A percentile compares a stretch with the other conserved stretches of the same genome.
Conservation (phyloP, 1,140 invertebrate species). For the Myzus persicae region DNA sequence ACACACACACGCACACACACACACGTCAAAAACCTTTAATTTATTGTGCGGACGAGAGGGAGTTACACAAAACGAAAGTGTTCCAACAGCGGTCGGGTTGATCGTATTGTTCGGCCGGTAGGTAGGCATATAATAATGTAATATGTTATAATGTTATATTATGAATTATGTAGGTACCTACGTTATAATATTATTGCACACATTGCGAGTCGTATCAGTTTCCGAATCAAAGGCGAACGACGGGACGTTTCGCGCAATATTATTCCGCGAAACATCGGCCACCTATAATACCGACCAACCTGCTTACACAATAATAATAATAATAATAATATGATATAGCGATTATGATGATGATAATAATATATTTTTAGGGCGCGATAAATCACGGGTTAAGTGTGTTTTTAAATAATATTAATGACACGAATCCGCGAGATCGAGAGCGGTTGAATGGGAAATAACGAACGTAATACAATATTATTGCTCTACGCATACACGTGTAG, state of each 20-base stretch:
- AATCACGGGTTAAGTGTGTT: neutral
- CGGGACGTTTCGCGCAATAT: neutral
- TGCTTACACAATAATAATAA: neutral
- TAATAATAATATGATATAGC: neutral
- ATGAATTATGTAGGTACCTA: neutral
- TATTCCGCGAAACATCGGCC: neutral
- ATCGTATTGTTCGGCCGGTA: slow-evolving; percentile 15
- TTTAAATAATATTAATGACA: slow-evolving; percentile 23
- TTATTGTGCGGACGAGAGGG: neutral
- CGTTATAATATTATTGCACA: neutral
- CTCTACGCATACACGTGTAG: too few species aligned
- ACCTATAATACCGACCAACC: neutral
- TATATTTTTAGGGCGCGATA: neutral
- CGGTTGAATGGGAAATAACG: neutral
- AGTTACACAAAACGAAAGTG: neutral
- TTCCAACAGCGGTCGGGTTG: slow-evolving; percentile 10
- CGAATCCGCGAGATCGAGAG: neutral
- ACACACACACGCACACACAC: neutral
- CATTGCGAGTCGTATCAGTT: slow-evolving; percentile 10
- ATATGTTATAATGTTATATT: neutral
- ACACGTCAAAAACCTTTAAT: slow-evolving; percentile 17
- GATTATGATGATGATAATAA: neutral
- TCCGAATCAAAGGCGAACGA: slow-evolving; percentile 22
- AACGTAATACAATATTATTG: neutral
- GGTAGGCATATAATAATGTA: too few species aligned